Evolutionary conservation across 2,113 vertebrate genomes (phyloP).

Genomic region (Cebus imitator): DNA sequence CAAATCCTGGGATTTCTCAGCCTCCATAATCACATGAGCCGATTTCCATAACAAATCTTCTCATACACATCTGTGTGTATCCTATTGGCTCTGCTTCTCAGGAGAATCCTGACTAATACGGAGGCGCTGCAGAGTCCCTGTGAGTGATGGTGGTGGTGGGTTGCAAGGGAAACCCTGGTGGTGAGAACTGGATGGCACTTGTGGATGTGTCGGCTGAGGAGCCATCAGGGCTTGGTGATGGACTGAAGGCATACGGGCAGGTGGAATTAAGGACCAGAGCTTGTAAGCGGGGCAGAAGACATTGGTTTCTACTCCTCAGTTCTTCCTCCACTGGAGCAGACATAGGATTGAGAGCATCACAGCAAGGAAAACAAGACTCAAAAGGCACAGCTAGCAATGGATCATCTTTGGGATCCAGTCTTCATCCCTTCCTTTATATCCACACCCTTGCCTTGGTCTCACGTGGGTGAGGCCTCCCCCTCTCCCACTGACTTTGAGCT

Average conservation of each 20-base stretch:
- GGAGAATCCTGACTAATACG: not conserved
- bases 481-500: not conserved
- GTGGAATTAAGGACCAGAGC: not conserved
- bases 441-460: not conserved
- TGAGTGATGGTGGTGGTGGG: rapidly evolving
- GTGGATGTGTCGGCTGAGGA: rapidly evolving
- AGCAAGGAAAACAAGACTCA: not conserved
- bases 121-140: not conserved
- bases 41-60: not conserved
- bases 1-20: not conserved
- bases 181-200: rapidly evolving
- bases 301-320: rapidly evolving
- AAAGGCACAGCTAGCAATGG: not conserved
- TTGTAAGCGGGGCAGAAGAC: not conserved
- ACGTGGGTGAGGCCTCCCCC: rapidly evolving
- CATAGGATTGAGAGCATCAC: not conserved
- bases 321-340: not conserved
- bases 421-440: rapidly evolving
- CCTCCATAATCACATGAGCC: not conserved
- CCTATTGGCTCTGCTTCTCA: not conserved
- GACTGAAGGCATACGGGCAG: rapidly evolving
- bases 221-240: rapidly evolving
- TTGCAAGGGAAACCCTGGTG: not conserved
- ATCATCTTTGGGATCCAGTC: rapidly evolving
- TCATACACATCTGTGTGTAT: not conserved